Percentiles rank a stretch among this genome's conserved stretches.
Conservation (phyloP, 2,888 invertebrate species). For the Amiota minor region DNA sequence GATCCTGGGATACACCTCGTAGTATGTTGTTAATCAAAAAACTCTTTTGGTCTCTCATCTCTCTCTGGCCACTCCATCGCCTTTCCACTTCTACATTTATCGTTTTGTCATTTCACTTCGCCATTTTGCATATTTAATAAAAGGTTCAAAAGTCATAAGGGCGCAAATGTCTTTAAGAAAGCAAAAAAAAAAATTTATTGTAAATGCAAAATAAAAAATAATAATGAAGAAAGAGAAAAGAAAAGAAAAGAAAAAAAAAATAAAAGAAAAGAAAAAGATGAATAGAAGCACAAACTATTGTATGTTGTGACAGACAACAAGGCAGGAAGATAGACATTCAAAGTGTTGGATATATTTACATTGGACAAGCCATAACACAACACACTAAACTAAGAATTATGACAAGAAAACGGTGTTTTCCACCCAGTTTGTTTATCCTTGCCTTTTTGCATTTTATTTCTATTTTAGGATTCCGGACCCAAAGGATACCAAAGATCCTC, state of each 20-base stretch:
- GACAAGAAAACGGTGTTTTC: too few relatives aligned
- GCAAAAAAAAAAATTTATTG: not conserved
- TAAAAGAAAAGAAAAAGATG: not conserved
- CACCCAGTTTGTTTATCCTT: too few relatives aligned
- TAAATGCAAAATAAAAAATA: not conserved
- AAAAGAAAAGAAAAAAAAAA: not conserved
- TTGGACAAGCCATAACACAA: not conserved
- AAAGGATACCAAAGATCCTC: too few relatives aligned
- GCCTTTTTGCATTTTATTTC: too few relatives aligned
- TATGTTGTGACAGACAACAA: not conserved
- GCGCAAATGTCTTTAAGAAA: not conserved
- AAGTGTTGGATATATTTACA: not conserved
- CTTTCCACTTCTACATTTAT: too few relatives aligned
- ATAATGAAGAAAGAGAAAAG: not conserved
- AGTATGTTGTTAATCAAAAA: too few relatives aligned
- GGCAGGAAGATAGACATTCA: not conserved
- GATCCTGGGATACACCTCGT: too few relatives aligned
- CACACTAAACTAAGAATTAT: too few relatives aligned
- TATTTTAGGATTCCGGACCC: too few relatives aligned
- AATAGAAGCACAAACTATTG: not conserved
- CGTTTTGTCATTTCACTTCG: conserved; percentile 1
- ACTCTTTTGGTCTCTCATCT: too few relatives aligned
- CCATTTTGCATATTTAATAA: conserved; percentile 40
- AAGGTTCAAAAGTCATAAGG: conserved; percentile 11
- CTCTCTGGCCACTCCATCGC: not conserved